A percentile compares a stretch with the other conserved stretches of the same genome.
Evolutionary conservation across 2,888 invertebrate species (phyloP).

Genomic region (Chesias legatella): DNA sequence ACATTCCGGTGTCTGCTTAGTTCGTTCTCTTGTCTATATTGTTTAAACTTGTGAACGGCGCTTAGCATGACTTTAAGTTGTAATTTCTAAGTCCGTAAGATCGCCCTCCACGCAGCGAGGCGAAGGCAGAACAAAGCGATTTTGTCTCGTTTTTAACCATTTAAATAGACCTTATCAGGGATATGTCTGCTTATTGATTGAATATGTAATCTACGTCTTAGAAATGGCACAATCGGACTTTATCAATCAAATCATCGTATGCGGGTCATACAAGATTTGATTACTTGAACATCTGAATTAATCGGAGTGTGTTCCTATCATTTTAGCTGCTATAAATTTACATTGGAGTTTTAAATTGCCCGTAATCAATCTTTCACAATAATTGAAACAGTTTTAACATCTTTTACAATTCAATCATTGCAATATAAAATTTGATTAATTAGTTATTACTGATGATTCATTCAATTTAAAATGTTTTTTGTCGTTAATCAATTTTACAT

Average conservation of each 20-base stretch:
- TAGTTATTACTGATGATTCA: constrained; percentile 49
- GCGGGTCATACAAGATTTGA: constrained; percentile 60
- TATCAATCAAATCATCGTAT: constrained; percentile 48
- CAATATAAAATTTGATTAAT: constrained; percentile 59
- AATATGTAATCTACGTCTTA: too few relatives aligned
- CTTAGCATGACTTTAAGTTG: background rate
- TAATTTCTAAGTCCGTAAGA: too few relatives aligned
- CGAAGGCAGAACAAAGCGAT: too few relatives aligned
- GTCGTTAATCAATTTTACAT: constrained; percentile 36
- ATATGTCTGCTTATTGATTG: too few relatives aligned
- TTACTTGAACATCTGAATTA: constrained; percentile 21
- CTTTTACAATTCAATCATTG: constrained; percentile 50
- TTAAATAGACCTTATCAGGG: too few relatives aligned
- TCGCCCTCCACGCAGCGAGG: too few relatives aligned
- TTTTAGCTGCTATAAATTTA: constrained; percentile 41
- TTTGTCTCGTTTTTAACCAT: too few relatives aligned
- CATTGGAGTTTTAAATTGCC: constrained; percentile 56
- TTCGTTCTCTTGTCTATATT: constrained; percentile 44
- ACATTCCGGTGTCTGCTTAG: constrained; percentile 17
- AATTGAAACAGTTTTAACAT: constrained; percentile 38
- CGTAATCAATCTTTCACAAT: constrained; percentile 24
- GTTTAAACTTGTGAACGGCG: constrained; percentile 47
- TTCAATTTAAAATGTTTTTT: constrained; percentile 42
- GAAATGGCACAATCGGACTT: too few relatives aligned
- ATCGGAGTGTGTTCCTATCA: constrained; percentile 32